Evolutionary conservation across 2,113 vertebrate genomes (phyloP).

Genomic region (Gopherus evgoodei): DNA sequence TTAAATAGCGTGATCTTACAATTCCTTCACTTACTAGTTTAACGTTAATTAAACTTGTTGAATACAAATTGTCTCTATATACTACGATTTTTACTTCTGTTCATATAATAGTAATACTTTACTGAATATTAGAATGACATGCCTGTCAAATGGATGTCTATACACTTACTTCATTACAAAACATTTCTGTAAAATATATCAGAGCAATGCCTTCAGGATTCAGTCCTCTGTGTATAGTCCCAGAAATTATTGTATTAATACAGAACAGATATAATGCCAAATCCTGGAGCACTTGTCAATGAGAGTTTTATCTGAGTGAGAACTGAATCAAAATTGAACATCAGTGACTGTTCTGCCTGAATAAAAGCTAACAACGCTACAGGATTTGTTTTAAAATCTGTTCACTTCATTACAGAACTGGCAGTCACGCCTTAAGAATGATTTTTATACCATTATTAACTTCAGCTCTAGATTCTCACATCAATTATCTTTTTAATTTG

Average conservation of each 20-base stretch:
- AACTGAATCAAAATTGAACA: too few relatives aligned
- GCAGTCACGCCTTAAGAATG: not conserved
- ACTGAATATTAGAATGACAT: not conserved
- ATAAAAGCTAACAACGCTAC: not conserved
- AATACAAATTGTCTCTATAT: not conserved
- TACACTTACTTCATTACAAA: not conserved
- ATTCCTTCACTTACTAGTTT: not conserved
- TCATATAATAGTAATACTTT: not conserved
- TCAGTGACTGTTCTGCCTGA: accelerated
- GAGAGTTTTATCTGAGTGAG: too few relatives aligned
- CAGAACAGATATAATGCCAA: not conserved
- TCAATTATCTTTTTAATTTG: not conserved
- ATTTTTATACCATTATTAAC: not conserved
- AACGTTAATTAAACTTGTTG: conserved; percentile 10
- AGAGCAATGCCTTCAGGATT: not conserved
- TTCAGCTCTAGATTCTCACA: not conserved
- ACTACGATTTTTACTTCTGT: not conserved
- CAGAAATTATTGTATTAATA: not conserved
- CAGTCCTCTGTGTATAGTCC: not conserved
- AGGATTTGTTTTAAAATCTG: not conserved
- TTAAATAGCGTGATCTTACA: not conserved
- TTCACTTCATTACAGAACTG: not conserved
- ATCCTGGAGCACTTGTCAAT: not conserved
- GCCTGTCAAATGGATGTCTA: not conserved
- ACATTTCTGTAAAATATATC: not conserved